Percentiles rank a stretch among this genome's conserved stretches.
Evolutionary conservation across 2,888 invertebrate genomes (phyloP).

Genomic region (Cantharis nigra): DNA sequence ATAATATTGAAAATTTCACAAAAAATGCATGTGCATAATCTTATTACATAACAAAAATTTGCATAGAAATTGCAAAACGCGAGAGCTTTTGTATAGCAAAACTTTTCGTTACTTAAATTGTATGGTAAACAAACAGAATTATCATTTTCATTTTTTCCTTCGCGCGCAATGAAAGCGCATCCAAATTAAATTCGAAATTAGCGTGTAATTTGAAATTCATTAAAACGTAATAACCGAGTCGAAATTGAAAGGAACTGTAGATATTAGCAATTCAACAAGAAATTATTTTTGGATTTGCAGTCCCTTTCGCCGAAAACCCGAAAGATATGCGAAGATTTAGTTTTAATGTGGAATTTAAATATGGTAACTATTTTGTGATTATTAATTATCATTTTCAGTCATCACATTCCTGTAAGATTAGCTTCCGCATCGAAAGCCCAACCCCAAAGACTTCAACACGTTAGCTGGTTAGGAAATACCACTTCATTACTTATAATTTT

Average conservation of each 20-base stretch:
- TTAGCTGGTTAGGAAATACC: conserved; percentile 80
- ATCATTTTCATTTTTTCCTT: neutral
- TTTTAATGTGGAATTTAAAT: neutral
- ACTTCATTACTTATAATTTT: conserved; percentile 79
- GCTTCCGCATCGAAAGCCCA: conserved; percentile 72
- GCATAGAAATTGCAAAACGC: neutral
- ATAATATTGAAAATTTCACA: neutral
- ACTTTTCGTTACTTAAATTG: neutral
- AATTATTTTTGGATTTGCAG: neutral
- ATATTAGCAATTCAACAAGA: neutral
- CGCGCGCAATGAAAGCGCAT: neutral
- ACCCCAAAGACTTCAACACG: conserved; percentile 79
- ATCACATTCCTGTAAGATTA: conserved; percentile 83
- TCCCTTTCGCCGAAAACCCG: neutral
- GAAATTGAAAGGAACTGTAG: neutral
- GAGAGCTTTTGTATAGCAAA: neutral
- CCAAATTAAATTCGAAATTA: neutral
- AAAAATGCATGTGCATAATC: neutral
- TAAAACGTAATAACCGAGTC: neutral
- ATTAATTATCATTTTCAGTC: conserved; percentile 59
- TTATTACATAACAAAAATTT: neutral
- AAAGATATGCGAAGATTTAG: conserved; percentile 5
- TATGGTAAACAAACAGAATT: neutral
- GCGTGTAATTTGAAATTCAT: neutral
- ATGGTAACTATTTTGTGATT: neutral